Base-by-base conservation (phyloP, 2,797 vertebrate genomes). In the Pipistrellus pipistrellus region DNA sequence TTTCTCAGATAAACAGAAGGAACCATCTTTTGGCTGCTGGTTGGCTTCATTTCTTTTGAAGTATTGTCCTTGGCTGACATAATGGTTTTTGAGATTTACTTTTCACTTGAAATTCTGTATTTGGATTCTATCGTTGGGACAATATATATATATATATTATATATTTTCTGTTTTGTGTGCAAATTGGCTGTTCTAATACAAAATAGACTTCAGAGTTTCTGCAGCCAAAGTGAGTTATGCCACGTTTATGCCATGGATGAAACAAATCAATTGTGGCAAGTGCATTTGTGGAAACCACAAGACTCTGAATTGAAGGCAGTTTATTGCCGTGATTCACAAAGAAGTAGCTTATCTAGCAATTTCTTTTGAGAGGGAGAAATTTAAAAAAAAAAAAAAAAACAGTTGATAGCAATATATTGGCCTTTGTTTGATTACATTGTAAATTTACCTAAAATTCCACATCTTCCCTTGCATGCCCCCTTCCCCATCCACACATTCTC, bases 151-250 rank as follows among this genome's bases (percentile, higher is more conserved):
- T 10, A 44, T 35, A n/a, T 32, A 64, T 13, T 44, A 44, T 35
- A 30, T 32, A 64, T 13, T 75, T 4, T 44, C 18, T 85, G n/a
- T 89, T 90, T 90, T 66, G 46, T 94, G 57, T 92, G 20, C 84
- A 93, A 93, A 90, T 68, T 90, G 75, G 7, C 59, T 80, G 18
- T 94, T 96, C 48, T 94, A 84, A 88, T 90, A 93, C 46, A 94
- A 81, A 92, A 27, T 95, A 92, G 84, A 77, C 88, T 87, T 89
- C 59, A 64, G 66, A 78, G 11, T 90, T 76, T 95, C n/a, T 84
- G 15, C 35, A 76, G 66, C 82, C 41, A 88, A 68, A 62, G 27
- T 92, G 78, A 94, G 62, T 88, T 94, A 76, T 73, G 53, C 83
- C 73, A 64, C 83, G 55, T 88, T 96, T 92, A 53, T 72, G 59